Conservation (phyloP, 2,888 invertebrate species). For the Sialis lutaria region DNA sequence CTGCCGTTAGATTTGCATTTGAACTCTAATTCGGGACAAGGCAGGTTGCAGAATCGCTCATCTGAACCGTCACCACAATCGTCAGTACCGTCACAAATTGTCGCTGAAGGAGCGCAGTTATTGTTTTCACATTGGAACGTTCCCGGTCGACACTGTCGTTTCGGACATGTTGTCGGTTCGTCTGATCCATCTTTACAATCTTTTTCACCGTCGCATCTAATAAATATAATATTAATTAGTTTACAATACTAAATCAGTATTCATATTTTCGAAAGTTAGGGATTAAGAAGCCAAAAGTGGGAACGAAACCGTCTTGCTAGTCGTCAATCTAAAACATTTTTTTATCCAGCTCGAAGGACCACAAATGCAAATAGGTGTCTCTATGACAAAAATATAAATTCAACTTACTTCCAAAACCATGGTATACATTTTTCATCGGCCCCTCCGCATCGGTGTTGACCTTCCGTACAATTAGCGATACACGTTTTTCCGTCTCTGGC, state of each 20-base stretch:
- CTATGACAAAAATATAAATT: neutral
- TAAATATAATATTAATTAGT: no score
- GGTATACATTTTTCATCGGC: conserved; percentile 56
- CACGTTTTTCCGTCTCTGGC: conserved; percentile 71
- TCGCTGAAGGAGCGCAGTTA: conserved; percentile 82
- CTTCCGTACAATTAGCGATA: conserved; percentile 83
- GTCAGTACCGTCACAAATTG: conserved; percentile 83
- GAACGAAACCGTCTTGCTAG: no score
- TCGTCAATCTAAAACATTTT: no score
- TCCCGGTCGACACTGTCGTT: conserved; percentile 70
- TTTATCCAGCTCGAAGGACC: conserved; percentile 34
- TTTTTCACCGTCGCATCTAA: conserved; percentile 71
- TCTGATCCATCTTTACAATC: conserved; percentile 87
- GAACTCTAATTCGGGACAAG: conserved; percentile 78
- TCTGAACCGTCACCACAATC: conserved; percentile 88
- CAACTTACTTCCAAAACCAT: conserved; percentile 57
- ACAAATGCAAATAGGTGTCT: conserved; percentile 8
- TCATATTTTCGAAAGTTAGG: no score
- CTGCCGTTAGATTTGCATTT: conserved; percentile 77
- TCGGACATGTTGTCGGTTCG: conserved; percentile 69
- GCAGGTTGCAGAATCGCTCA: conserved; percentile 65
- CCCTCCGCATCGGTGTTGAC: conserved; percentile 63
- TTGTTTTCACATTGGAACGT: conserved; percentile 89
- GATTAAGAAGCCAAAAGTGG: no score
- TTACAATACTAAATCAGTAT: no score